Percentiles rank a stretch among this genome's conserved stretches.
These are phyloP conservation scores for Lepidonotus clava DNA, from an alignment of 2,888 invertebrate genomes.

Conservation along the genomic window DNA sequence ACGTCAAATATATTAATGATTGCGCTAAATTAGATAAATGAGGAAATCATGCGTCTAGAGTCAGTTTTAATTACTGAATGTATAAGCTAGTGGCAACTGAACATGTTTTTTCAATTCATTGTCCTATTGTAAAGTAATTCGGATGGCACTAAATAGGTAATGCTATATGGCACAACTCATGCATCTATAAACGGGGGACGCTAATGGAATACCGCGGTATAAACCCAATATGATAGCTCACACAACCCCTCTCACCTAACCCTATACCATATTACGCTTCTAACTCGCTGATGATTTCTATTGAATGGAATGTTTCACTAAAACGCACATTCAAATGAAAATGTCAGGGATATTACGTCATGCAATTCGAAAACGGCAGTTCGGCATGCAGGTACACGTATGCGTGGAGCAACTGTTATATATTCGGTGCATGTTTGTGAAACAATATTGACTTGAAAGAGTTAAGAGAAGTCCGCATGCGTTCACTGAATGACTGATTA, in stretches of 20 bases:
- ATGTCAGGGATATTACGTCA: not conserved
- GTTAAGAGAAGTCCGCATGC: conserved; percentile 14
- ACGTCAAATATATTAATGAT: too few species aligned
- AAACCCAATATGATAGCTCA: conserved; percentile 17
- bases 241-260: too few species aligned
- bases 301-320: too few species aligned
- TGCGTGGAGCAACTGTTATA: not conserved
- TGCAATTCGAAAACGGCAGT: not conserved
- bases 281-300: too few species aligned
- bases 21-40: too few species aligned
- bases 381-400: not conserved
- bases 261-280: too few species aligned
- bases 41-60: too few species aligned
- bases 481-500: not conserved
- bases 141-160: conserved; percentile 25
- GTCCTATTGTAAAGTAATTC: not conserved
- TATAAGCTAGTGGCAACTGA: too few species aligned
- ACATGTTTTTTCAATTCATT: too few species aligned
- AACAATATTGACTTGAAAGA: not conserved
- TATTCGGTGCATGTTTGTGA: not conserved
- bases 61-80: too few species aligned
- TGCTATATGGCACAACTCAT: conserved; percentile 37
- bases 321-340: not conserved
- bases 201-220: not conserved
- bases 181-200: conserved; percentile 26